phyloP scores from a whole-genome alignment of 2,888 invertebrate genomes.

The Drosophila seclusa region DNA sequence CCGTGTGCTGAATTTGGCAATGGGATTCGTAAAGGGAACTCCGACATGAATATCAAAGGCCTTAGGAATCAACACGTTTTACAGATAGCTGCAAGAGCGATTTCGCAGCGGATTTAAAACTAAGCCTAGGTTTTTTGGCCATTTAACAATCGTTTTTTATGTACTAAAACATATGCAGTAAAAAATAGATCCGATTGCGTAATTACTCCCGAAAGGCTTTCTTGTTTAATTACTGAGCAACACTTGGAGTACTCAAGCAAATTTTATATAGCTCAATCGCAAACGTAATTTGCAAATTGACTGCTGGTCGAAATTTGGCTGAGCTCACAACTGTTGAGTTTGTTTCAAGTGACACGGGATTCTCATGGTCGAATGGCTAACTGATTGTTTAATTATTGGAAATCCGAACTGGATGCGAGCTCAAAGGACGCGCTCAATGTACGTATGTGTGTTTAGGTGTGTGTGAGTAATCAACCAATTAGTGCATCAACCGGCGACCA shows the following conservation, averaged over 20 bases:
- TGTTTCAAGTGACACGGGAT: conserved; percentile 54
- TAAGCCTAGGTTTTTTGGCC: not conserved
- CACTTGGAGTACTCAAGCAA: not conserved
- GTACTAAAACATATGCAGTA: not conserved
- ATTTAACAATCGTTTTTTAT: not conserved
- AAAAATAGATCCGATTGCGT: not conserved
- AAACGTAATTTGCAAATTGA: conserved; percentile 43
- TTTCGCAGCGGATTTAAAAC: conserved; percentile 10
- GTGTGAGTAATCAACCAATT: conserved; percentile 54
- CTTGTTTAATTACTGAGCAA: not conserved
- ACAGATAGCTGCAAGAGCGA: conserved; percentile 8
- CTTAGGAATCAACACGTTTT: conserved; percentile 15
- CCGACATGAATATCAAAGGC: conserved; percentile 12
- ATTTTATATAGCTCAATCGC: not conserved
- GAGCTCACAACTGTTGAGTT: conserved; percentile 13
- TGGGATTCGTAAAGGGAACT: conserved; percentile 14
- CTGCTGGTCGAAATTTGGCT: conserved; percentile 23
- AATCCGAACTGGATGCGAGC: conserved; percentile 47
- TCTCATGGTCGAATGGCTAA: conserved; percentile 45
- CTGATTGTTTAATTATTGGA: conserved; percentile 79
- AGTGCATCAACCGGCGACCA: conserved; percentile 60
- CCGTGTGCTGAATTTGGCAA: conserved; percentile 23
- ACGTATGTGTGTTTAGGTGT: conserved; percentile 5
- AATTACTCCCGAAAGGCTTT: not conserved
- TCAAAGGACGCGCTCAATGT: conserved; percentile 48